Evolutionary conservation across 2,113 vertebrate species (phyloP), one percentile per base, ranked within the genome.

Genomic region (Rostratula benghalensis): DNA sequence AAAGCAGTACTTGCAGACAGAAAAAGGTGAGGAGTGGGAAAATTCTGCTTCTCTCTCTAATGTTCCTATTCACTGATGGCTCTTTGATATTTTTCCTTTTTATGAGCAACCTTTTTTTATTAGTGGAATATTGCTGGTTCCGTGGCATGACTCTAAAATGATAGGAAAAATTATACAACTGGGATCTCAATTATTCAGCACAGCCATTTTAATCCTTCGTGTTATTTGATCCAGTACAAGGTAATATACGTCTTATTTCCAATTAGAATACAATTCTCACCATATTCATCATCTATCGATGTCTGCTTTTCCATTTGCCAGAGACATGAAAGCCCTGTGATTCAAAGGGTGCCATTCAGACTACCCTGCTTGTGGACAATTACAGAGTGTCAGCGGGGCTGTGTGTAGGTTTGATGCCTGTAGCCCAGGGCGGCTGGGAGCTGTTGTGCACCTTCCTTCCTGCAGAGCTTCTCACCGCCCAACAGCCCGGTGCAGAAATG

Each of bases 171-270:
- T 84, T 95, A 91, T 71, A 71, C 92, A 89, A 97, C 90, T 96
- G 90, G 73, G 92, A 94, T 97, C 94, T 94, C 94, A 97, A 87
- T 97, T 97, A 97, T 96, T 97, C 92, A 93, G 81, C 93, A 92
- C 85, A 96, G 81, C 94, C 96, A 92, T 93, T 95, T 97, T 97
- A 96, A 97, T 98, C 91, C 93, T 96, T 94, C 83, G 8, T 95
- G 95, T 95, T 96, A 98, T 94, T 97, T 97, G 96, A 97, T 98
- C 95, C 90, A 95, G 87, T 90, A 94, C 95, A 83, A 93, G 90
- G 95, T 74, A 96, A 94, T 95, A 88, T 79, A 96, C 4, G 81
- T 95, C 96, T 91, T 95, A 91, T 94, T 97, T 97, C 90, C 91
- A 92, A 96, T 96, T 97, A 95, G 73, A 97, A 97, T 92, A 93